Evolutionary conservation across 2,797 vertebrate genomes (phyloP), one percentile per base, ranked within the genome.

Genomic region (Argyrosomus regius): DNA sequence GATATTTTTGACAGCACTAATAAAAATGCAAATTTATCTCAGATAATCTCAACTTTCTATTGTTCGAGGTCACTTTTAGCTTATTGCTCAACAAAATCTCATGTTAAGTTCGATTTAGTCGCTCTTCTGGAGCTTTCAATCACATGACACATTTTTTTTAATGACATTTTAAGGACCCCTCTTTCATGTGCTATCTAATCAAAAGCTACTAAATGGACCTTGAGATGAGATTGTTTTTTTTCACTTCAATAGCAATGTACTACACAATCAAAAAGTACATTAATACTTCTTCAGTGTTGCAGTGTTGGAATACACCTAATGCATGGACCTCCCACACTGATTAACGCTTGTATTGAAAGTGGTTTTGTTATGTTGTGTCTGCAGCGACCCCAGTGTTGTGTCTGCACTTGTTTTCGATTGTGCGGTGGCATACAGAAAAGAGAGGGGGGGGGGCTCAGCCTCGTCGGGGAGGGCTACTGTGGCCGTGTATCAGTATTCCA

Each of bases 401-500:
- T 89, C 87, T 92, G 80, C 66, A 24, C 50, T 72, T 72, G 88
- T 86, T 82, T 67, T 77, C 31, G 7, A 39, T 17, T 74, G 61
- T 83, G 69, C 58, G 59, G 41, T 46, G 31, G 64, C 50, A 24
- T 56, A 53, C 66, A 70, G 71, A 73, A 70, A 31, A 22, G 62
- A 58, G 10, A 14, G 20, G 82, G 66, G 22, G 20, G 39, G 81
- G 74, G 61, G 59, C 39, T 74, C 61, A 76, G 65, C 39, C 28
- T 31, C 57, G 62, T 63, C n/a, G 61, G 75, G 78, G 68, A 50
- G 78, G 66, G 70, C 77, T 69, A 67, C 80, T 65, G 75, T 79
- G 77, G 61, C 64, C 17, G 1, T 22, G 75, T 83, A 94, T 95
- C 93, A 95, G 93, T 95, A 95, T 95, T 94, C 94, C 58, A 28